Evolutionary conservation across 2,113 vertebrate genomes (phyloP).

Genomic region (Urocolius indicus): DNA sequence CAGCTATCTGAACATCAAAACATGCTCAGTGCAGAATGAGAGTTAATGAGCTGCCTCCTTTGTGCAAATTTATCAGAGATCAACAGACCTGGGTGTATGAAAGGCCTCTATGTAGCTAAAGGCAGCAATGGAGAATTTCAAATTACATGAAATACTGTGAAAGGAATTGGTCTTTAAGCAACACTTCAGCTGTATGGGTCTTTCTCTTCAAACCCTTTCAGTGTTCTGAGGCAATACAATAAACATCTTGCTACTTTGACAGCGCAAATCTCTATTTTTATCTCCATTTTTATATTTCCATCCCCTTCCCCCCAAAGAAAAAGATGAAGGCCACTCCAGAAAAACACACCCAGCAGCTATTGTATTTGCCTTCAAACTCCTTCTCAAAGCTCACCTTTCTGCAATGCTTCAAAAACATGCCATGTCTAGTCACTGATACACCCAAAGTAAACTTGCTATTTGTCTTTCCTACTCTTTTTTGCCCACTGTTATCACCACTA

Average conservation of each 20-base stretch:
- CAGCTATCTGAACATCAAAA: constrained; percentile 52
- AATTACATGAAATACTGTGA: not conserved
- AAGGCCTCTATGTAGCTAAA: constrained; percentile 8
- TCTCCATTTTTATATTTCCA: not conserved
- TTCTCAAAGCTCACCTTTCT: not conserved
- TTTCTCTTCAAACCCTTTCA: not conserved
- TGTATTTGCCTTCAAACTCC: not conserved
- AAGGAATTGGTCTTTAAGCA: not conserved
- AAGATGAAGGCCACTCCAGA: not conserved
- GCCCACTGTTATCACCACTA: not conserved
- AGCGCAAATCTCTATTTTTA: not conserved
- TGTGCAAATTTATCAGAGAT: constrained; percentile 42
- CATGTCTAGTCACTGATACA: not conserved
- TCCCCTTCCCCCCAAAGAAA: fast-evolving
- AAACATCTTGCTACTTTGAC: not conserved
- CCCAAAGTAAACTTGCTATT: not conserved
- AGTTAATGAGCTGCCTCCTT: constrained; percentile 46
- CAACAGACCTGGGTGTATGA: not conserved
- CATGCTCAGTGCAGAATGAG: not conserved
- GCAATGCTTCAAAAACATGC: not conserved
- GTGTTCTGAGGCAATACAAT: not conserved
- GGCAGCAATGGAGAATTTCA: not conserved
- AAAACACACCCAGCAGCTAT: not conserved
- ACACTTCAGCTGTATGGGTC: not conserved
- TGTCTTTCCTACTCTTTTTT: not conserved